phyloP scores from a whole-genome alignment of 2,113 vertebrate species.

The Sinocyclocheilus rhinocerous region DNA sequence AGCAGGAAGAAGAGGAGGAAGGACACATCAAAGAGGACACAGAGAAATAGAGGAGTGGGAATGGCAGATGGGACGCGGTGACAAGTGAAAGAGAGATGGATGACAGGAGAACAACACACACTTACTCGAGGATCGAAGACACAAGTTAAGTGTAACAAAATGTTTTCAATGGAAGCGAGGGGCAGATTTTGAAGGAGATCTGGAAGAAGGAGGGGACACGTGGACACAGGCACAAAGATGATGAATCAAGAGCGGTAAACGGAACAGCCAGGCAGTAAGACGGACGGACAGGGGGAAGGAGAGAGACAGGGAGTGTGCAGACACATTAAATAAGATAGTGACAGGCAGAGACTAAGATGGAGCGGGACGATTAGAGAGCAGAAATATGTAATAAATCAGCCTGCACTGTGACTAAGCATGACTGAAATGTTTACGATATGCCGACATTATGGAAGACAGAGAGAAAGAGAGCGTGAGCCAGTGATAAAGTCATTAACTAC shows the following conservation, averaged over 20 bases:
- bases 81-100: slow-evolving; percentile 21
- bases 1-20: slow-evolving; percentile 31
- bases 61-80: slow-evolving; percentile 32
- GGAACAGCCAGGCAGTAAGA: slow-evolving; percentile 5
- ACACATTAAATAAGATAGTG: slow-evolving; percentile 56
- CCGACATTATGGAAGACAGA: slow-evolving; percentile 54
- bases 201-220: slow-evolving; percentile 1
- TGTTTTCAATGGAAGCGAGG: background rate
- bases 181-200: background rate
- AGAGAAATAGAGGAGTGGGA: slow-evolving; percentile 7
- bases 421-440: slow-evolving; percentile 69
- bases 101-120: slow-evolving; percentile 12
- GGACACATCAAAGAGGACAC: slow-evolving; percentile 30
- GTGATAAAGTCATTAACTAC: background rate
- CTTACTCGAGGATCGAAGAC: background rate
- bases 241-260: slow-evolving; percentile 1
- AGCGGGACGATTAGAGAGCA: slow-evolving; percentile 62
- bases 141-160: slow-evolving; percentile 24
- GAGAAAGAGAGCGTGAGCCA: slow-evolving; percentile 8
- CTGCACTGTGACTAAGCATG: slow-evolving; percentile 60
- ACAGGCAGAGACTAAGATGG: slow-evolving; percentile 61
- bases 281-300: slow-evolving; percentile 11
- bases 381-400: slow-evolving; percentile 68
- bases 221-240: slow-evolving; percentile 2
- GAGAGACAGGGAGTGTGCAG: slow-evolving; percentile 38